These are phyloP conservation scores for Eurypyga helias DNA, from an alignment of 2,113 vertebrate species.

Conservation along the genomic window DNA sequence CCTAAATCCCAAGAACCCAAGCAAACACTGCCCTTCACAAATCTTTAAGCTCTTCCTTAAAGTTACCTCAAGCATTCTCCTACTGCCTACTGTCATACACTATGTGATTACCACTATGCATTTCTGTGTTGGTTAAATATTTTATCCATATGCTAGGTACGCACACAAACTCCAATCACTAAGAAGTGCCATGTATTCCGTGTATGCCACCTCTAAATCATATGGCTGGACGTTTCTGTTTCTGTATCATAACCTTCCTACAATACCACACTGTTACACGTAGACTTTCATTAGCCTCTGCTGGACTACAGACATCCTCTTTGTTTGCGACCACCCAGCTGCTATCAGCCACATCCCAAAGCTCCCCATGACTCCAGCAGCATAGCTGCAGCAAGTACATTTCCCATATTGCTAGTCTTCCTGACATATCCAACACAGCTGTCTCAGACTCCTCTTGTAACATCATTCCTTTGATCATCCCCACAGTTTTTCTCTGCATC, in stretches of 20 bases:
- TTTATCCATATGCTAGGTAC: neutral
- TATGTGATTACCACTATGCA: neutral
- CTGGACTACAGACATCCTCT: neutral
- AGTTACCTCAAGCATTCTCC: neutral
- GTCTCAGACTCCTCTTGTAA: neutral
- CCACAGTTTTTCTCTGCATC: neutral
- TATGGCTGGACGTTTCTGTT: neutral
- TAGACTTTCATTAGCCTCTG: neutral
- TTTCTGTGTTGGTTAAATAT: neutral
- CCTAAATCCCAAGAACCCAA: neutral
- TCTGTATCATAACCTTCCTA: neutral
- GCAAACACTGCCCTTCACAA: neutral
- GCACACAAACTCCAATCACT: neutral
- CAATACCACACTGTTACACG: neutral
- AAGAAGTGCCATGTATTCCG: neutral
- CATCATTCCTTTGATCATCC: neutral
- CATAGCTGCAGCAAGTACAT: neutral
- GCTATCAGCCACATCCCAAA: neutral
- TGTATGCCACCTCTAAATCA: neutral
- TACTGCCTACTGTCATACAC: neutral
- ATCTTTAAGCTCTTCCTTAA: neutral
- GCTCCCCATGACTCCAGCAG: neutral
- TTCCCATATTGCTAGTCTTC: neutral
- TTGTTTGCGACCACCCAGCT: neutral
- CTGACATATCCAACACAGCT: neutral